A percentile compares a stretch with the other conserved stretches of the same genome.
Evolutionary conservation across 2,113 vertebrate species (phyloP).

Genomic region (Brachypteracias leptosomus): DNA sequence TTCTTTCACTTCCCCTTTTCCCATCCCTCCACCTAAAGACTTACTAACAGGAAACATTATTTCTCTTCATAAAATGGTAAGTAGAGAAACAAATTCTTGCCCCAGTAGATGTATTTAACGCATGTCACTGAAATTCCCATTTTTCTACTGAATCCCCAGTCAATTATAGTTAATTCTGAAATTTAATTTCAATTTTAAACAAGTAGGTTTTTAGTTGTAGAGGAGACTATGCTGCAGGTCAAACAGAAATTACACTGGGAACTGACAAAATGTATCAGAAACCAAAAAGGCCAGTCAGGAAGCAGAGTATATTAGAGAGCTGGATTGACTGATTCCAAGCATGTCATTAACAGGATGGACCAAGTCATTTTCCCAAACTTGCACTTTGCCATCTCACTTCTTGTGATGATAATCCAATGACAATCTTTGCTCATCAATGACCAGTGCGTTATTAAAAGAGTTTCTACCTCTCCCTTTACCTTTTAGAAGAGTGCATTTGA

Average conservation of each 20-base stretch:
- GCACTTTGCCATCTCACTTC: background rate
- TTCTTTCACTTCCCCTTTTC: background rate
- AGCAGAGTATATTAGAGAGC: background rate
- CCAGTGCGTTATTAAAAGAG: background rate
- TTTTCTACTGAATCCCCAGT: background rate
- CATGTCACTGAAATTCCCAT: background rate
- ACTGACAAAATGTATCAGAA: background rate
- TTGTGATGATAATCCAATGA: background rate
- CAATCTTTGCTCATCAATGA: background rate
- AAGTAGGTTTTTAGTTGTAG: background rate
- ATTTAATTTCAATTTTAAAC: background rate
- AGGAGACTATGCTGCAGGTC: background rate
- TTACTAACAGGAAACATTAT: background rate
- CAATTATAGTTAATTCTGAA: background rate
- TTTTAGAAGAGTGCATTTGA: background rate
- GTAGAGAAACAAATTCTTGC: background rate
- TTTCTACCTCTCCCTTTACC: background rate
- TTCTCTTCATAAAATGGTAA: background rate
- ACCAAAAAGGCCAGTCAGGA: background rate
- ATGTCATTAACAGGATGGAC: background rate
- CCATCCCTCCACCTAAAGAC: background rate
- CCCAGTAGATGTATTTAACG: background rate
- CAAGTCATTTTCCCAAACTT: background rate
- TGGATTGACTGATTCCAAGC: accelerated
- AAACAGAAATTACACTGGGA: background rate